Percentiles rank a stretch among this genome's conserved stretches.
Conservation (phyloP, 2,797 vertebrate species). For the Pseudochirops corinnae region DNA sequence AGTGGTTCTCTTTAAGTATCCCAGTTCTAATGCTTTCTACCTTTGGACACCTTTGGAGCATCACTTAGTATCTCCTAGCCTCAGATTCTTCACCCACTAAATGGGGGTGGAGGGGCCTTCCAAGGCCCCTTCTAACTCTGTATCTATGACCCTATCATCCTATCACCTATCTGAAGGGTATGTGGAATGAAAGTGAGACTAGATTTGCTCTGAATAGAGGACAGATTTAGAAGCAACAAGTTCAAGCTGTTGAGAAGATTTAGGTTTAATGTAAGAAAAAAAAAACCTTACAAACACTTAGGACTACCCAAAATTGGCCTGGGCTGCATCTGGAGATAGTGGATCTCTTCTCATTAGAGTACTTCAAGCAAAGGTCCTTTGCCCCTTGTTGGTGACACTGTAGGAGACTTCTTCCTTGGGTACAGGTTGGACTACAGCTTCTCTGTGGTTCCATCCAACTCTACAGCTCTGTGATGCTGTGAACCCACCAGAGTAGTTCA, state of each 20-base stretch:
- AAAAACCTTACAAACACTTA: not conserved
- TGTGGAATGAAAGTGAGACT: not conserved
- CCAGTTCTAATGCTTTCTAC: not conserved
- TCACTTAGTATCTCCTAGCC: not conserved
- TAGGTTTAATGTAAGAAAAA: not conserved
- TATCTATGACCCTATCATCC: not conserved
- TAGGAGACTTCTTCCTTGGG: not conserved
- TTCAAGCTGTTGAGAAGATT: not conserved
- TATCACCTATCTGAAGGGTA: not conserved
- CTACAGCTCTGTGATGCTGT: not conserved
- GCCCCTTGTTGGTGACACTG: not conserved
- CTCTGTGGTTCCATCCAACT: not conserved
- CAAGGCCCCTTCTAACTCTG: not conserved
- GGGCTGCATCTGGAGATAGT: not conserved
- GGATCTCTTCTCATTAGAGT: not conserved
- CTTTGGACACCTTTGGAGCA: not conserved
- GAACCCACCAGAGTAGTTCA: not conserved
- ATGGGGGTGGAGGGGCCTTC: accelerated
- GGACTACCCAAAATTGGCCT: not conserved
- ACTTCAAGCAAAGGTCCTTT: not conserved
- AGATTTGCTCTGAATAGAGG: not conserved
- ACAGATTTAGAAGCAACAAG: not conserved
- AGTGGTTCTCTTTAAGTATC: not conserved
- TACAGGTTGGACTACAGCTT: not conserved
- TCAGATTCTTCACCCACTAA: not conserved